These are phyloP conservation scores for Molossus alvarezi DNA, from an alignment of 2,797 vertebrate species.

Conservation along the genomic window DNA sequence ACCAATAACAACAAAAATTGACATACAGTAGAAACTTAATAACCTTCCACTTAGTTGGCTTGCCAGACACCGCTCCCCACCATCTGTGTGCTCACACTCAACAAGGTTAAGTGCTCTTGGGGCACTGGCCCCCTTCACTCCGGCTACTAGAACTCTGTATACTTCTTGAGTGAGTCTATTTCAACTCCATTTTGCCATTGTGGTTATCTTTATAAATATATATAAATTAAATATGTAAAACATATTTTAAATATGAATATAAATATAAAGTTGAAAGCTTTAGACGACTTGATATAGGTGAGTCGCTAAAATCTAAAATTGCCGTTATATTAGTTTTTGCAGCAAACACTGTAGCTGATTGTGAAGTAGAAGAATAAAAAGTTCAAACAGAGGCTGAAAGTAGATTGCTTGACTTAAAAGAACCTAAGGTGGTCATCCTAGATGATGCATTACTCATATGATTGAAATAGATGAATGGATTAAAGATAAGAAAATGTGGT, in stretches of 20 bases:
- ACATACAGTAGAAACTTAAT: background rate
- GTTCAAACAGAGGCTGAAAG: background rate
- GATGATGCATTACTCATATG: background rate
- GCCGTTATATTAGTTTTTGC: background rate
- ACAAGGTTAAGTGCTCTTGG: background rate
- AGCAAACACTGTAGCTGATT: background rate
- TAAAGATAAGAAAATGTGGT: background rate
- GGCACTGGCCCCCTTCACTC: background rate
- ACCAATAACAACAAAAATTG: background rate
- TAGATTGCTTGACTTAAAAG: background rate
- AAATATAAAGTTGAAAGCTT: background rate
- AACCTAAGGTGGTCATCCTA: background rate
- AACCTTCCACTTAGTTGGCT: background rate
- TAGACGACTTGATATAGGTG: background rate
- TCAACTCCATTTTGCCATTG: background rate
- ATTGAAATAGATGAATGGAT: background rate
- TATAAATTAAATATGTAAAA: background rate
- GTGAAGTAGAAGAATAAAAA: background rate
- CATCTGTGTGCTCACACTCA: background rate
- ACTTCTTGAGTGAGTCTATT: slow-evolving; percentile 6
- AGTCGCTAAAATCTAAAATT: slow-evolving; percentile 1
- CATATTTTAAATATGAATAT: background rate
- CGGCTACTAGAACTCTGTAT: background rate
- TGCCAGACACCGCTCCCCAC: background rate
- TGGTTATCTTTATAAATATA: slow-evolving; percentile 47